Percentiles rank a stretch among this genome's conserved stretches.
phyloP scores from a whole-genome alignment of 1,140 invertebrate genomes.

The Drosophila murphyi region DNA sequence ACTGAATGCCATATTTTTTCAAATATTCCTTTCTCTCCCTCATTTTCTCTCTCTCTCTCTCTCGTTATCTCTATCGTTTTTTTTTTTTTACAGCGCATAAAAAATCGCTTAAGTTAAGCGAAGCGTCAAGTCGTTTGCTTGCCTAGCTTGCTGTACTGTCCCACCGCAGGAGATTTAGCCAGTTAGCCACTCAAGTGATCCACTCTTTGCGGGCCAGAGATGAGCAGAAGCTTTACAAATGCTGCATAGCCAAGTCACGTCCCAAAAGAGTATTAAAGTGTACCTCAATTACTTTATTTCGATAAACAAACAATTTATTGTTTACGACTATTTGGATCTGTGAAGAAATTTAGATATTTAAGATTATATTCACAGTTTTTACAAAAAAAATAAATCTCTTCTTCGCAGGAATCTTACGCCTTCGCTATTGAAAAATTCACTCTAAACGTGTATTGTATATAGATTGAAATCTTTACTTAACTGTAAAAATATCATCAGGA shows the following conservation, averaged over 20 bases:
- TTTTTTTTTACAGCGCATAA: conserved; percentile 62
- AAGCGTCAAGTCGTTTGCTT: conserved; percentile 79
- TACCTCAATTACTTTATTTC: neutral
- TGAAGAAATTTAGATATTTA: neutral
- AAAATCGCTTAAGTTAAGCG: conserved; percentile 82
- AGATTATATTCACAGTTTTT: neutral
- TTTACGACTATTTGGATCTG: too few species aligned
- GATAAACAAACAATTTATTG: too few species aligned
- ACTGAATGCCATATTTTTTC: conserved; percentile 59
- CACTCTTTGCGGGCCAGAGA: conserved; percentile 53
- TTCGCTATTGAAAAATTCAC: too few species aligned
- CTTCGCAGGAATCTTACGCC: too few species aligned
- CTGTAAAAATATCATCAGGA: too few species aligned
- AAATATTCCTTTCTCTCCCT: neutral
- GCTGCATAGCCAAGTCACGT: neutral
- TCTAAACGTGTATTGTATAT: too few species aligned
- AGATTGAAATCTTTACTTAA: too few species aligned
- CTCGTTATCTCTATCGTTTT: conserved; percentile 15
- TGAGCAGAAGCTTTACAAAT: conserved; percentile 46
- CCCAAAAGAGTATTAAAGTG: neutral
- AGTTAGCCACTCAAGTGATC: conserved; percentile 74
- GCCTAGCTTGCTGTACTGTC: conserved; percentile 48
- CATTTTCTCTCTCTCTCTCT: neutral
- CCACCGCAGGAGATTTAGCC: conserved; percentile 78
- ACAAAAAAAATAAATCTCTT: too few species aligned